Evolutionary conservation across 1,140 invertebrate genomes (phyloP), one percentile per base, ranked within the genome.

Genomic region (Drosophila orena): DNA sequence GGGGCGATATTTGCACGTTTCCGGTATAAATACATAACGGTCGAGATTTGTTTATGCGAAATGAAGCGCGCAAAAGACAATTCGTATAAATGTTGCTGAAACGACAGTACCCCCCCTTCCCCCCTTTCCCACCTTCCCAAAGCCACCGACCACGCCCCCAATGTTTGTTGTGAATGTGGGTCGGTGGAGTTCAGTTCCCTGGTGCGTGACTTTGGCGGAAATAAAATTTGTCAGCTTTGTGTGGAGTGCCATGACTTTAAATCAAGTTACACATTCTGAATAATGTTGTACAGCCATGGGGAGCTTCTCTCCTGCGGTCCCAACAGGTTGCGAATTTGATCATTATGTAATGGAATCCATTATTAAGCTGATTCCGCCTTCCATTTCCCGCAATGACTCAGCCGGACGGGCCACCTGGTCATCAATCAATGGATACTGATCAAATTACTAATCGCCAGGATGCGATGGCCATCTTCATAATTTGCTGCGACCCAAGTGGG

Each of bases 1-100:
- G 62, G 83, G 83, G 83, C 79, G 83, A 88, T 86, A 86, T 86
- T 86, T 86, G 83, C 83, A 86, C 83, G 83, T 86, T 86, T 86
- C 83, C 83, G 83, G 84, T 88, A 86, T 89, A 86, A 86, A 86
- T 86, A 86, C 86, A 86, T 84, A 86, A 88, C 83, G 75, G 70
- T 73, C 66, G 83, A 86, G 83, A 86, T 86, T 86, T 86, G 83
- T 86, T 86, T 86, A 86, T 86, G 83, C 83, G 83, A 86, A 86
- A 86, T 86, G 83, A 86, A 86, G 83, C 83, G 83, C 83, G 81
- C 83, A 86, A 76, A 88, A 86, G 83, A 86, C 83, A 86, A 86
- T 86, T 86, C 83, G 83, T 79, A 89, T 89, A 86, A 86, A 86
- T 86, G 83, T 88, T 85, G 65, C 54, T 77, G 69, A 69, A 52